Evolutionary conservation across 2,888 invertebrate genomes (phyloP), one percentile per base, ranked within the genome.

Genomic region (Epinotia brunnichana): DNA sequence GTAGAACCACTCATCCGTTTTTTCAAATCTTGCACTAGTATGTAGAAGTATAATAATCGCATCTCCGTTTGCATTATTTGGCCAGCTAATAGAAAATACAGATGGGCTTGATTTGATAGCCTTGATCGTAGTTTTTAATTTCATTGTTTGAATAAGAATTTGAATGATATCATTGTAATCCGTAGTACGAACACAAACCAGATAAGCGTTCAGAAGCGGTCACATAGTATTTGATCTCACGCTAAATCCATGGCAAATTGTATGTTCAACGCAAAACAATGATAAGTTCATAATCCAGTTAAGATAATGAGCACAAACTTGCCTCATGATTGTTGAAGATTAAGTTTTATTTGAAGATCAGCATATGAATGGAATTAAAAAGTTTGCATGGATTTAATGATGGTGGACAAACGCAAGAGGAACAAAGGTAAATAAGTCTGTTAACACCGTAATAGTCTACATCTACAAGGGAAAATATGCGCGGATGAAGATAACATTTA

Each of bases 201-300:
- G 35, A 66, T 54, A 72, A 56, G 56, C 35, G 5, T 56, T 19
- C 21, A 62, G 72, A 21, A 68, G 67, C 67, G 72, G 56, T 56
- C 60, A 61, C n/a, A 60, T 51, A 66, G 54, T 68, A 57, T 73
- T 72, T 72, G 57, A 69, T 62, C 69, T 63, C 56, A 15, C 19
- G 41, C 41, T 59, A 57, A 73, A 63, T 57, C 73, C 59, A 63
- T 73, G 10, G 68, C 62, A 69, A 73, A 73, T 73, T 69, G 73
- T 73, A 69, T 73, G 69, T 59, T 73, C 56, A 63, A 51, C 56
- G 51, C 59, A 51, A 63, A 63, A 69, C 73, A 73, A 69, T 73
- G 69, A 10, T 59, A 69, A 69, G n/a, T 21, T 56, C 44, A 29
- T 69, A 53, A 73, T 73, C 72, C 57, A 41, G 56, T 67, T 67